These are phyloP conservation scores for Platyrinchus mystaceus DNA, from an alignment of 2,797 vertebrate genomes.

Conservation along the genomic window DNA sequence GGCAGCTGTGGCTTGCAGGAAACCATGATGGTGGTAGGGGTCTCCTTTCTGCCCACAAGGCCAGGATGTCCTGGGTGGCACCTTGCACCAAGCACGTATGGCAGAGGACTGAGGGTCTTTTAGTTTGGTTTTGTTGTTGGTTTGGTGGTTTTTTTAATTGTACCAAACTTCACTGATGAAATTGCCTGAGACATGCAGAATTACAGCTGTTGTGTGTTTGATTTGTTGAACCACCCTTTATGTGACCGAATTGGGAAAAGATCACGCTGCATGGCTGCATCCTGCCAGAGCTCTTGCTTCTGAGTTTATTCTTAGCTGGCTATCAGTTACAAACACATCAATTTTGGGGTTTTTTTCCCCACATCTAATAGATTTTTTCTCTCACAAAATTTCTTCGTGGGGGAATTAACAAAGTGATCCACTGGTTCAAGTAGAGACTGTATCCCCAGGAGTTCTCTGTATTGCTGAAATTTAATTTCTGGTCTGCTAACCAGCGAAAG, in stretches of 20 bases:
- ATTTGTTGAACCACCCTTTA: background rate
- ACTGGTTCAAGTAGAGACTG: background rate
- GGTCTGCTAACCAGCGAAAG: background rate
- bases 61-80: accelerated
- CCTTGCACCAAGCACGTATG: accelerated
- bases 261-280: background rate
- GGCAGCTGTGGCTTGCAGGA: background rate
- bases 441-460: background rate
- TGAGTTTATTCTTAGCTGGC: background rate
- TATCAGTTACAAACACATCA: background rate
- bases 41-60: background rate
- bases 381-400: background rate
- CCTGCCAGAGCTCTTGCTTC: background rate
- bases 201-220: background rate
- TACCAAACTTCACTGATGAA: background rate
- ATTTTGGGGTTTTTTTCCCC: background rate
- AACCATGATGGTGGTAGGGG: accelerated
- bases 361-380: background rate
- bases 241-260: background rate
- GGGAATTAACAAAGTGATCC: background rate
- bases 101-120: background rate
- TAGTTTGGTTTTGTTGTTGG: background rate
- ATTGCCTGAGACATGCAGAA: background rate
- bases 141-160: background rate
- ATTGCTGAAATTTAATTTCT: background rate